phyloP scores from a whole-genome alignment of 2,113 vertebrate genomes.

The Emydura subglobosa region DNA sequence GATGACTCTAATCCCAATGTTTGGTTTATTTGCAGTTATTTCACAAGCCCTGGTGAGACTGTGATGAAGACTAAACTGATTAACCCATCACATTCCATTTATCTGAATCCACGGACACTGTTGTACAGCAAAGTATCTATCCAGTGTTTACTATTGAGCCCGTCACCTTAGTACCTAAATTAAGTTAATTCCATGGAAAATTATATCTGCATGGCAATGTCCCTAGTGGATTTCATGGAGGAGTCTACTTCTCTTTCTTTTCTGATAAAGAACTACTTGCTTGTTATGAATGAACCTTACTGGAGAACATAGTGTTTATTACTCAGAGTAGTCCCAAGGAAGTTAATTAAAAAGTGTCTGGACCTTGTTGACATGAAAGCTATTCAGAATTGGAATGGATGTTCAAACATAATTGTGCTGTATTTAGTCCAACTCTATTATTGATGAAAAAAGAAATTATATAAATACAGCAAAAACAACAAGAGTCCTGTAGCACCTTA shows the following conservation, averaged over 20 bases:
- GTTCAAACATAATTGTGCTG: not conserved
- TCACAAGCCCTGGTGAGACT: not conserved
- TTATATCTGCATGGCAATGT: not conserved
- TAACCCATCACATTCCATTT: not conserved
- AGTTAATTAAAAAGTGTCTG: not conserved
- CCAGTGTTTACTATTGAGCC: not conserved
- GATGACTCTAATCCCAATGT: fast-evolving
- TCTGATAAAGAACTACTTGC: not conserved
- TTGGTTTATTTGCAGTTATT: not conserved
- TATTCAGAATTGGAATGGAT: not conserved
- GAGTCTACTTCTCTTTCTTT: not conserved
- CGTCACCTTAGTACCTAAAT: fast-evolving
- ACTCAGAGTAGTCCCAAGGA: not conserved
- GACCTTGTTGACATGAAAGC: not conserved
- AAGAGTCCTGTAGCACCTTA: no score
- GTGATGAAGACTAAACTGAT: not conserved
- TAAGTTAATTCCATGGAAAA: not conserved
- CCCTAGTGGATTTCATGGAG: not conserved
- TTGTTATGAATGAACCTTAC: not conserved
- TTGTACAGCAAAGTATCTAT: not conserved
- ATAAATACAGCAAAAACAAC: not conserved
- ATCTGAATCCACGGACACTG: not conserved
- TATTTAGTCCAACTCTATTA: not conserved
- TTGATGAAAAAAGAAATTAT: not conserved
- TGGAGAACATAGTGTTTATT: not conserved